Evolutionary conservation across 2,113 vertebrate species (phyloP).

Genomic region (Bungarus multicinctus): DNA sequence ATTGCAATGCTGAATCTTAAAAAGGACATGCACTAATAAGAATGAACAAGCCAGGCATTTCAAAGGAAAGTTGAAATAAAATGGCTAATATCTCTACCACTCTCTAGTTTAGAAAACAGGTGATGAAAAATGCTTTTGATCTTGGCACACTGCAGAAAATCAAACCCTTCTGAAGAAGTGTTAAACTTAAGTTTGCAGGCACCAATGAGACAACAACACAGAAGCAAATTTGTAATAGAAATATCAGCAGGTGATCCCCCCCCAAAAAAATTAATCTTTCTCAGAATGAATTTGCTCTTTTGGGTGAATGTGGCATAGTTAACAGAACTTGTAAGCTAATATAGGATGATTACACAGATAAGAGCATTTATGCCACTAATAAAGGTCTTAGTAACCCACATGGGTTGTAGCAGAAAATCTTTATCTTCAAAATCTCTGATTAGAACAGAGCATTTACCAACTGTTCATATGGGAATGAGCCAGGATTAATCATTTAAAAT

Average conservation of each 20-base stretch:
- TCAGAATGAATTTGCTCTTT: constrained; percentile 10
- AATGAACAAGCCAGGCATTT: not conserved
- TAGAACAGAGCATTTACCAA: constrained; percentile 65
- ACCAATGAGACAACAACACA: not conserved
- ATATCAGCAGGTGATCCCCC: not conserved
- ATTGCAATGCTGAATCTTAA: not conserved
- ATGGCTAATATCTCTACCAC: not conserved
- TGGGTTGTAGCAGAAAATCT: constrained; percentile 59
- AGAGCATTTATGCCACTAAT: constrained; percentile 50
- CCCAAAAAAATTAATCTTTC: not conserved
- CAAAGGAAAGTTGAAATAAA: not conserved
- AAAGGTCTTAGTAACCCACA: constrained; percentile 50
- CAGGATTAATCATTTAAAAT: constrained; percentile 67
- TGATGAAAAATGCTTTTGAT: not conserved
- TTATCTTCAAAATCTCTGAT: constrained; percentile 55
- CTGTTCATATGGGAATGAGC: constrained; percentile 65
- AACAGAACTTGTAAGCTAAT: constrained; percentile 44
- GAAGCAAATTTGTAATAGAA: not conserved
- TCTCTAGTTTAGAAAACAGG: not conserved
- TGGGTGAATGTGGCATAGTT: constrained; percentile 9
- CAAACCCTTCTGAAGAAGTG: not conserved
- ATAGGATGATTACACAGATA: constrained; percentile 2
- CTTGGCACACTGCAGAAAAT: not conserved
- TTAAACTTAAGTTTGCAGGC: not conserved
- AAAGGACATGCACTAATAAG: not conserved